These are phyloP conservation scores for Suricata suricatta DNA, from an alignment of 2,113 vertebrate species.

Conservation along the genomic window DNA sequence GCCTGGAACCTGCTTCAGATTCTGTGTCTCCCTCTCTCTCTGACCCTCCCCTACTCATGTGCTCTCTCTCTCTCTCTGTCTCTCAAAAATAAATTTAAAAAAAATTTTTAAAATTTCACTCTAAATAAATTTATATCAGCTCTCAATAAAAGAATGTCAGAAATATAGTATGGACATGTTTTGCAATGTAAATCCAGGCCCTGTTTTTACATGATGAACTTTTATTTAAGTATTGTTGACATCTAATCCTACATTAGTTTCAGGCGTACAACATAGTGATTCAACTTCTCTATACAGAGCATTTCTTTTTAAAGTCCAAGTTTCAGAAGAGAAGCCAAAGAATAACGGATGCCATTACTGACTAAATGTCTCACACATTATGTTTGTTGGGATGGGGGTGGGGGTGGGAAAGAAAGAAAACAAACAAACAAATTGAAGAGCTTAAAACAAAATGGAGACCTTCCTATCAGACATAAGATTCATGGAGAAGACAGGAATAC, in stretches of 20 bases:
- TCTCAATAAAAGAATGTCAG: constrained; percentile 88
- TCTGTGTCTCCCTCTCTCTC: too few species aligned
- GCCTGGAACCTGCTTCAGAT: too few species aligned
- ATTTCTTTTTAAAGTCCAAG: not conserved
- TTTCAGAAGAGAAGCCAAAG: not conserved
- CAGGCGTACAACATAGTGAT: not conserved
- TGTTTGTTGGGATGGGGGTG: not conserved
- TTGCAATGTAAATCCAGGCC: constrained; percentile 88
- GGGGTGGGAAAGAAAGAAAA: too few species aligned
- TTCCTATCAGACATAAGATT: not conserved
- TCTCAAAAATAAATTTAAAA: too few species aligned
- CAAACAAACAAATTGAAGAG: not conserved
- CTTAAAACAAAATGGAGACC: not conserved
- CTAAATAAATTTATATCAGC: constrained; percentile 83
- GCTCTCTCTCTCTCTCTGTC: too few species aligned
- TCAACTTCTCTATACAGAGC: not conserved
- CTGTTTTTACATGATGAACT: constrained; percentile 86
- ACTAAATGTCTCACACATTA: not conserved
- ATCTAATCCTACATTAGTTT: not conserved
- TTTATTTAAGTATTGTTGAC: not conserved
- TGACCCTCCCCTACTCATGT: too few species aligned
- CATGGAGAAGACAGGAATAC: not conserved
- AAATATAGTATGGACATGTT: constrained; percentile 87
- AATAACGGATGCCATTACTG: not conserved
- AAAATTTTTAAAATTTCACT: constrained; percentile 57